Evolutionary conservation across 1,140 invertebrate genomes (phyloP).

Genomic region (Diachasmimorpha longicaudata): DNA sequence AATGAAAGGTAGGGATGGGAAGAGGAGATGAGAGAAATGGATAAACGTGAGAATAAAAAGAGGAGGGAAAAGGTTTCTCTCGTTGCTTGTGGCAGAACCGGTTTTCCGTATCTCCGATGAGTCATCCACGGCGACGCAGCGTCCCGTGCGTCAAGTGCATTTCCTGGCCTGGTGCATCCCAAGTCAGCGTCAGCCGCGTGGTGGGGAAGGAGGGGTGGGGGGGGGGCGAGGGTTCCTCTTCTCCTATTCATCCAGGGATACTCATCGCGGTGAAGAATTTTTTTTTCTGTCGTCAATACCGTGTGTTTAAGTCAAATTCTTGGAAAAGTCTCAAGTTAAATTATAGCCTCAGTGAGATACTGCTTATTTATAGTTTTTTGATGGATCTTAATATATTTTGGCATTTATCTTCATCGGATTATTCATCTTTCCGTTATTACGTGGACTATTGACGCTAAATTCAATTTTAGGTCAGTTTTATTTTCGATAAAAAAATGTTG

Average conservation of each 20-base stretch:
- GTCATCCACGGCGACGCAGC: slow-evolving; percentile 49
- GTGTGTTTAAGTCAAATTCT: neutral
- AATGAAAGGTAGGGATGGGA: neutral
- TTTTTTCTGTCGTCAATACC: neutral
- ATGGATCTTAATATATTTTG: neutral
- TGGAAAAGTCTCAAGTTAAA: neutral
- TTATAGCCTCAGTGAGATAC: neutral
- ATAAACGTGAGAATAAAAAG: slow-evolving; percentile 11
- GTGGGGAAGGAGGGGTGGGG: too few relatives aligned
- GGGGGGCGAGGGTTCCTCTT: slow-evolving; percentile 35
- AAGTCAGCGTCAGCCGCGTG: too few relatives aligned
- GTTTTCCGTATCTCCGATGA: slow-evolving; percentile 61
- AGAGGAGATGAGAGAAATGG: slow-evolving; percentile 7
- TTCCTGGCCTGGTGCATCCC: slow-evolving; percentile 54
- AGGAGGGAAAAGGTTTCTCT: slow-evolving; percentile 28
- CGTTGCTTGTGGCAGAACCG: slow-evolving; percentile 46
- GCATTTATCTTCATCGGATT: neutral
- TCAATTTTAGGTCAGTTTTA: too few relatives aligned
- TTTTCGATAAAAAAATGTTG: too few relatives aligned
- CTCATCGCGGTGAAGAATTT: neutral
- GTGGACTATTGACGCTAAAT: neutral
- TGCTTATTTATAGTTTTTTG: neutral
- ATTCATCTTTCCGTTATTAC: neutral
- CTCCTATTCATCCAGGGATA: slow-evolving; percentile 6
- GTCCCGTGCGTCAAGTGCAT: slow-evolving; percentile 58